Conservation (phyloP, 1,140 invertebrate species). For the Hycleus cichorii region DNA sequence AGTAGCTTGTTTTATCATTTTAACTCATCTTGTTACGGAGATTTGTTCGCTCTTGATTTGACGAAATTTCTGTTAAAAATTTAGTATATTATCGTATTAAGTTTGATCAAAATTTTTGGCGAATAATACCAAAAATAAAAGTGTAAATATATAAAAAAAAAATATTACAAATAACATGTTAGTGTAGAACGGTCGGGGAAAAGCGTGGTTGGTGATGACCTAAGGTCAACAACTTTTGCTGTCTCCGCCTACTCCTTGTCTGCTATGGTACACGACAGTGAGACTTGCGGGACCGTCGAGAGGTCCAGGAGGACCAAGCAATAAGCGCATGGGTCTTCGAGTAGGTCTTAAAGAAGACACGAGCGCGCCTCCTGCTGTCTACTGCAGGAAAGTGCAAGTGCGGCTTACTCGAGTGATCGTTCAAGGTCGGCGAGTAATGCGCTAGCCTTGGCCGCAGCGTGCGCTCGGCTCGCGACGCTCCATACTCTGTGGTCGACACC, state of each 20-base stretch:
- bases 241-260: constrained; percentile 39
- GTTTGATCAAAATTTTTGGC: too few relatives aligned
- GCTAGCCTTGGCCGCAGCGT: constrained; percentile 30
- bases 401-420: constrained; percentile 34
- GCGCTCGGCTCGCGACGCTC: constrained; percentile 32
- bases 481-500: constrained; percentile 12
- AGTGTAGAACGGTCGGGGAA: constrained; percentile 19
- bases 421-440: constrained; percentile 37
- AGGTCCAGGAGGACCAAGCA: constrained; percentile 15
- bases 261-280: constrained; percentile 33
- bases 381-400: constrained; percentile 39
- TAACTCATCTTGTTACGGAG: constrained; percentile 18
- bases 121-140: too few relatives aligned
- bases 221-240: constrained; percentile 41
- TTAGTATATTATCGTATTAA: too few relatives aligned
- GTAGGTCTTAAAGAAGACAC: constrained; percentile 9
- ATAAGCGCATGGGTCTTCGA: constrained; percentile 7
- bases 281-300: constrained; percentile 16
- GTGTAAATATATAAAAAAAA: background rate
- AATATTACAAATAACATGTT: constrained; percentile 26
- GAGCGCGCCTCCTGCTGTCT: constrained; percentile 13
- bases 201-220: constrained; percentile 33
- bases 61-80: too few relatives aligned
- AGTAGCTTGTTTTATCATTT: constrained; percentile 28
- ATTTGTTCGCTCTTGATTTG: constrained; percentile 1